Base-by-base conservation (phyloP, 2,888 invertebrate genomes). In the Hanleya hanleyi region DNA sequence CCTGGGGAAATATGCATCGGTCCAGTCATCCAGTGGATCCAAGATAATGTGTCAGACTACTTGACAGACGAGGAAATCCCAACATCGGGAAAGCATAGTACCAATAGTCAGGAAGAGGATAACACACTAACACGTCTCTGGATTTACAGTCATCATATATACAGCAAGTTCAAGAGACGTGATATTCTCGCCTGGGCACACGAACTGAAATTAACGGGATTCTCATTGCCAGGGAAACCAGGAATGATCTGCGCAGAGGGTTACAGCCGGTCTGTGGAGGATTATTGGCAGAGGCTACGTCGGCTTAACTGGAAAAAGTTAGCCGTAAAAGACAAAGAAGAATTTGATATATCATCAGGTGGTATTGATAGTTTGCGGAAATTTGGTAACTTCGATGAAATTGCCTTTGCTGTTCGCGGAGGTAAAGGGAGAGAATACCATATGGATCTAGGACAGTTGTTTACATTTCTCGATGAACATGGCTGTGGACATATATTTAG, bases 91-190 rank as follows among this genome's bases (percentile, higher is more conserved):
- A 38, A 67, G 18, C n/a, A n/a, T n/a, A n/a, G n/a, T n/a, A 15
- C 3, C 12, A 29, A 18, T 35, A 36, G 18, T 32, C 73, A 80
- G 3, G 78, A 77, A 35, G 74, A 77, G 66, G 85, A 86, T 62
- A 81, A 74, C 22, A 66, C 76, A 35, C 88, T 91, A 74, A 82
- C 92, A 51, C 92, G 97, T 69, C 92, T 94, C 75, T 98, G 97
- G 97, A 95, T 98, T 78, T 96, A 96, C 90, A 97, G 97, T 62
- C 98, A 98, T 91, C 98, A 98, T 87, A 96, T 98, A 83, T 97
- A 96, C 87, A 96, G 94, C 85, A 96, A 95, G 91, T 93, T 93
- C 38, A 97, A 97, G 91, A 92, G 97, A 66, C 93, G 94, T 82
- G 94, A 95, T 84, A 95, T 98, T 57, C 79, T 94, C 1, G 94